These are phyloP conservation scores for Bucorvus abyssinicus DNA, from an alignment of 2,797 vertebrate species.

Conservation along the genomic window DNA sequence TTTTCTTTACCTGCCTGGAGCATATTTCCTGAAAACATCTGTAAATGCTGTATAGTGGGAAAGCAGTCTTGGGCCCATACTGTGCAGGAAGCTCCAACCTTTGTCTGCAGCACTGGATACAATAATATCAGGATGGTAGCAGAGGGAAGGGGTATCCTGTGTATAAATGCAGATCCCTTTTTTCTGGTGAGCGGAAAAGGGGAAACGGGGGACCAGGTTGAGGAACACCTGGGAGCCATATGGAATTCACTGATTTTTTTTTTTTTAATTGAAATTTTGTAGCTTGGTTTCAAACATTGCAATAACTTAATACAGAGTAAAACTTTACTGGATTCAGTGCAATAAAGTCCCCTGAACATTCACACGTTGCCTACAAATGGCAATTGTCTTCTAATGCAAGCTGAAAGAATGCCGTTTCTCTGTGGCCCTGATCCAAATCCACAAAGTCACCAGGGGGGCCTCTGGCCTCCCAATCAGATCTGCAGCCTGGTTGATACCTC, in stretches of 20 bases:
- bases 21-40: constrained; percentile 64
- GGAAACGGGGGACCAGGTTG: neutral
- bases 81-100: constrained; percentile 51
- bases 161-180: constrained; percentile 38
- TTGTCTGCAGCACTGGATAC: constrained; percentile 22
- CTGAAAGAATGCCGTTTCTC: constrained; percentile 11
- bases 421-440: constrained; percentile 37
- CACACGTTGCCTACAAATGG: constrained; percentile 39
- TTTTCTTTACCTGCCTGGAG: constrained; percentile 50
- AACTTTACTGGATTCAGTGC: constrained; percentile 45
- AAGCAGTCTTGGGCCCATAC: constrained; percentile 34
- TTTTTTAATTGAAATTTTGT: constrained; percentile 65
- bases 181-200: neutral
- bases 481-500: neutral
- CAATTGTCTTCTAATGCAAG: neutral
- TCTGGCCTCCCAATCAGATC: constrained; percentile 34
- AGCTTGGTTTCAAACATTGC: constrained; percentile 55
- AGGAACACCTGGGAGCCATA: constrained; percentile 68
- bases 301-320: constrained; percentile 62
- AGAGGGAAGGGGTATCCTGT: constrained; percentile 21
- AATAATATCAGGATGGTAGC: neutral
- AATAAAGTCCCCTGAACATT: constrained; percentile 28
- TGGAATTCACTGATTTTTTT: constrained; percentile 56
- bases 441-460: neutral
- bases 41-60: constrained; percentile 26